A percentile compares a stretch with the other conserved stretches of the same genome.
These are phyloP conservation scores for Oreochromis spilurus DNA, from an alignment of 2,113 vertebrate species.

Conservation along the genomic window DNA sequence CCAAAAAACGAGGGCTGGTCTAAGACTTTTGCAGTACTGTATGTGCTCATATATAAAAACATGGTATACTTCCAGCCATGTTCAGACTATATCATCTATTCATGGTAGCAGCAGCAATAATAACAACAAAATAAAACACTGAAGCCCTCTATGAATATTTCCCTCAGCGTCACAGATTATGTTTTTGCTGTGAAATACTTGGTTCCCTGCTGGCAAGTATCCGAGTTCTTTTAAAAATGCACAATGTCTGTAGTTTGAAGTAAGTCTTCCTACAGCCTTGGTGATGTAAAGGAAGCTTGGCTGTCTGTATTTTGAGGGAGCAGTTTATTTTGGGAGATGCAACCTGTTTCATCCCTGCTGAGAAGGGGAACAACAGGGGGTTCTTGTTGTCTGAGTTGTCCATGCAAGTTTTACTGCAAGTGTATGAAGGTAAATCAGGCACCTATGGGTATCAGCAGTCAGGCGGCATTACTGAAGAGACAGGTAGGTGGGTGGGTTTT, in stretches of 20 bases:
- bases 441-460: background rate
- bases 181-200: background rate
- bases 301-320: conserved; percentile 9
- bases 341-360: background rate
- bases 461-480: background rate
- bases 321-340: background rate
- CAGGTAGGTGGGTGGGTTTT: background rate
- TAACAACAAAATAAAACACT: background rate
- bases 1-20: background rate
- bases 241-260: background rate
- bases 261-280: background rate
- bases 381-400: conserved; percentile 1
- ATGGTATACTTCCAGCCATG: background rate
- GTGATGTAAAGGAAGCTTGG: background rate
- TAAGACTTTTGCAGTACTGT: background rate
- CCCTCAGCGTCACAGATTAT: background rate
- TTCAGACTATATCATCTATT: background rate
- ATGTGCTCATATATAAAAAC: background rate
- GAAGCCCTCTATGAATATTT: background rate
- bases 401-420: background rate
- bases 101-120: background rate
- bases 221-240: background rate
- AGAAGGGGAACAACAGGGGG: conserved; percentile 7
- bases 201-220: background rate
- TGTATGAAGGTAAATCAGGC: background rate